phyloP scores from a whole-genome alignment of 2,797 vertebrate species.

The Dipus sagitta region DNA sequence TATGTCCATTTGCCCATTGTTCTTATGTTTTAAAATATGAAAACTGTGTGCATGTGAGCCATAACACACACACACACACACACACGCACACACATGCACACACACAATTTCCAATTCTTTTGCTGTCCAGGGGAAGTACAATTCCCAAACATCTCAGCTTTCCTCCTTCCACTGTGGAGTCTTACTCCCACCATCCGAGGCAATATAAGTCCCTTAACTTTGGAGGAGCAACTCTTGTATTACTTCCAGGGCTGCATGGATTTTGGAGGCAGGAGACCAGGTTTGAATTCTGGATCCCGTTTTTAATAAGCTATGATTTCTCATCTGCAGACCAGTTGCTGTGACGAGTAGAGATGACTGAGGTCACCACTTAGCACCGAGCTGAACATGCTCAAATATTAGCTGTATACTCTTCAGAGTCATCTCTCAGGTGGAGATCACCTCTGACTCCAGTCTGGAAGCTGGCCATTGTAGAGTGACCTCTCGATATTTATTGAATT shows the following conservation, averaged over 20 bases:
- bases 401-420: background rate
- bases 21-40: background rate
- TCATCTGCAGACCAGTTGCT: background rate
- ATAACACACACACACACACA: background rate
- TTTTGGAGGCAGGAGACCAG: background rate
- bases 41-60: background rate
- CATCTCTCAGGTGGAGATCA: background rate
- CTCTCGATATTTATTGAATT: background rate
- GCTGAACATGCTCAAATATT: background rate
- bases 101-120: background rate
- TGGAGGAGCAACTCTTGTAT: background rate
- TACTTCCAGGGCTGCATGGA: background rate
- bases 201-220: background rate
- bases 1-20: background rate
- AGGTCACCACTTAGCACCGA: background rate
- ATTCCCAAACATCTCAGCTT: background rate
- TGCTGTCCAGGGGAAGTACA: background rate
- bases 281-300: background rate
- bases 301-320: background rate
- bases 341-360: background rate
- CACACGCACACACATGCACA: background rate
- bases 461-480: background rate
- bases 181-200: background rate
- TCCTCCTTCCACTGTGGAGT: background rate
- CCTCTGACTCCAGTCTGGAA: background rate